Conservation (phyloP, 2,113 vertebrate species). For the Passer montanus region DNA sequence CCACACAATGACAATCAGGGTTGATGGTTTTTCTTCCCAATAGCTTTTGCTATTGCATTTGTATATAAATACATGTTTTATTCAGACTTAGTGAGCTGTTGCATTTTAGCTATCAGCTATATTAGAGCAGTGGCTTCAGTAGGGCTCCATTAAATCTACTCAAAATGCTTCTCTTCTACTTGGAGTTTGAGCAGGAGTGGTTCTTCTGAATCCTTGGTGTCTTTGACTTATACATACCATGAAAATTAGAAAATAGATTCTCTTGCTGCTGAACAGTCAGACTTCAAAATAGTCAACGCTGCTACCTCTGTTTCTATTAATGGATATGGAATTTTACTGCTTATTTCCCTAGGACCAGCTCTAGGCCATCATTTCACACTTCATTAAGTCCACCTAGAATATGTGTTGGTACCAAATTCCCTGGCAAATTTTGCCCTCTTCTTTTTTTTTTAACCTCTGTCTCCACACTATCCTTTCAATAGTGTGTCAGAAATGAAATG, state of each 20-base stretch:
- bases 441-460: background rate
- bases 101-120: background rate
- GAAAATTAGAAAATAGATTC: background rate
- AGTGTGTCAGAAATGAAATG: conserved; percentile 33
- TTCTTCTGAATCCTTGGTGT: background rate
- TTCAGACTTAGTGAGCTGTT: background rate
- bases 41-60: background rate
- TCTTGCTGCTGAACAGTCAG: background rate
- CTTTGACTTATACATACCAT: background rate
- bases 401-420: conserved; percentile 10
- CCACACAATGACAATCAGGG: background rate
- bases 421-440: background rate
- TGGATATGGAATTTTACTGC: background rate
- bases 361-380: conserved; percentile 33
- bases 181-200: background rate
- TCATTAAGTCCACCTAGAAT: conserved; percentile 21
- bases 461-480: background rate
- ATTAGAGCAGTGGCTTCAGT: background rate
- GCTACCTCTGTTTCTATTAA: background rate
- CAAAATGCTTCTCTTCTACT: background rate
- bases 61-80: background rate
- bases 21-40: background rate
- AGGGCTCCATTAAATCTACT: background rate
- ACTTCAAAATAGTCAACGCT: background rate
- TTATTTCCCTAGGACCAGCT: conserved; percentile 9